Evolutionary conservation across 2,797 vertebrate species (phyloP), one percentile per base, ranked within the genome.

Genomic region (Leptoclinus maculatus): DNA sequence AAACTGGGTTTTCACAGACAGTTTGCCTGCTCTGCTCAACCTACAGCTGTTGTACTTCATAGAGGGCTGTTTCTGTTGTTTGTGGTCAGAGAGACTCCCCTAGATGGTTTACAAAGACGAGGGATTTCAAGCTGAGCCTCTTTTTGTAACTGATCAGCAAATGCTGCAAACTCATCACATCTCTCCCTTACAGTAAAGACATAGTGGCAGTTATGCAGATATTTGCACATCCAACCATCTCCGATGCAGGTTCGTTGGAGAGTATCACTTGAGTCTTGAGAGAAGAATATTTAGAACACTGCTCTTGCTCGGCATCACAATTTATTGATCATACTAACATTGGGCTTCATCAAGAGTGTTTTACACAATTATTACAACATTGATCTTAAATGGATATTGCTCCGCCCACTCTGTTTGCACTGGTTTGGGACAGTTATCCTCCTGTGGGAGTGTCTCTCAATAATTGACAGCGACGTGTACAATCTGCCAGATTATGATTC

Each of bases 11-110:
- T 47, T 58, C 43, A 47, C 43, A 47, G 43, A 47, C 59, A 41
- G 29, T 39, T 62, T 57, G 13, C 13, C 21, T n/a, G 39, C 62
- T 14, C 25, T 60, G 14, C 41, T 49, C 8, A 63, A 51, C 9
- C 45, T 60, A 16, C 68, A 27, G 23, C 60, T 66, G 19, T 25
- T 71, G 43, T 63, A 23, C 32, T 32, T 74, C 36, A 63, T 43
- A 49, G 49, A 78, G 62, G 38, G 38, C 62, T 67, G 43, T 34
- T 34, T 54, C 39, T 74, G 45, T 66, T 71, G 25, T 82, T 72
- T 56, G 53, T 57, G 19, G 39, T 56, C 17, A 47, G 51, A 58
- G 34, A 60, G 54, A 47, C 53, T 65, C 13, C 29, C 25, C 6
- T 34, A 21, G 36, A 38, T 49, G 41, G 16, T 74, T 74, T 14